A percentile compares a stretch with the other conserved stretches of the same genome.
phyloP scores from a whole-genome alignment of 1,140 invertebrate genomes.

The Achatina immaculata region DNA sequence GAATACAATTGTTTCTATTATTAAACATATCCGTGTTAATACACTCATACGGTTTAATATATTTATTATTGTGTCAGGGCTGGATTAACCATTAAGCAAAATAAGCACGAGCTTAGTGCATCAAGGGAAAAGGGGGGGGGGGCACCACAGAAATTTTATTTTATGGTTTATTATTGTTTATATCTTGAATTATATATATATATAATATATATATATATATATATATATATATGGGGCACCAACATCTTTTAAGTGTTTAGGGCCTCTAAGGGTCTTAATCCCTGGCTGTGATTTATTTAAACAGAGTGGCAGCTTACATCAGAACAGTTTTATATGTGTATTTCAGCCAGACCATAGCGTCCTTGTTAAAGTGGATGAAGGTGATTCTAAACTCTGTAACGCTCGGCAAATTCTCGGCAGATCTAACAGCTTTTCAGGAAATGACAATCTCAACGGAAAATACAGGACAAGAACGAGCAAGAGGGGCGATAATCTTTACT shows the following conservation, averaged over 20 bases:
- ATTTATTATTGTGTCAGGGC: too few species aligned
- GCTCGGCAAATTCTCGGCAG: background rate
- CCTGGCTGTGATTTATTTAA: background rate
- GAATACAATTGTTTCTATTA: too few species aligned
- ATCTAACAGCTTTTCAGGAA: background rate
- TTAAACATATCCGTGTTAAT: too few species aligned
- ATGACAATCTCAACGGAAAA: background rate
- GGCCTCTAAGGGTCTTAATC: too few species aligned
- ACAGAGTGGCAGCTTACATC: background rate
- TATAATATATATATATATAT: background rate
- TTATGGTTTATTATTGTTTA: too few species aligned
- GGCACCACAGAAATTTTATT: too few species aligned
- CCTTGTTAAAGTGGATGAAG: background rate
- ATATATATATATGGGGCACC: background rate
- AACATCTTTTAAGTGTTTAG: too few species aligned
- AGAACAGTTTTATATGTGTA: background rate
- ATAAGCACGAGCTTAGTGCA: too few species aligned
- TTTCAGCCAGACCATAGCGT: background rate
- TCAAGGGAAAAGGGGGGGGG: too few species aligned
- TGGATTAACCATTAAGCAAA: too few species aligned
- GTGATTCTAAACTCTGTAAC: background rate
- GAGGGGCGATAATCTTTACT: background rate
- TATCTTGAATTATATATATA: too few species aligned
- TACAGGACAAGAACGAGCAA: constrained; percentile 3
- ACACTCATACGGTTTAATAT: too few species aligned